A percentile compares a stretch with the other conserved stretches of the same genome.
These are phyloP conservation scores for Iselma pallidipennis DNA, from an alignment of 2,888 invertebrate genomes.

Conservation along the genomic window DNA sequence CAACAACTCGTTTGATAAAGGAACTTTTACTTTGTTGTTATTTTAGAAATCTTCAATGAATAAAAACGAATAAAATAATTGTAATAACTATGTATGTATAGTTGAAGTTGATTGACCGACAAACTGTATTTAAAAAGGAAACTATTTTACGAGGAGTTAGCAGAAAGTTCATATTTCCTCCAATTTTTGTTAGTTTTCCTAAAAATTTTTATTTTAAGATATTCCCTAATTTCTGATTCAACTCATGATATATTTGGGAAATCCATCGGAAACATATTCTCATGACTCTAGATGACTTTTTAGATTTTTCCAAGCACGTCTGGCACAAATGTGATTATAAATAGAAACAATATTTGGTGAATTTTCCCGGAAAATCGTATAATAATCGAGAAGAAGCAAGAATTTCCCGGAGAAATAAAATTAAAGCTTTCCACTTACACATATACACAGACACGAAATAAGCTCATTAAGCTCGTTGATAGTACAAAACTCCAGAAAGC, in stretches of 20 bases:
- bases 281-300: neutral
- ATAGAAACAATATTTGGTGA: no score
- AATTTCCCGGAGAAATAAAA: no score
- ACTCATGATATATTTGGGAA: neutral
- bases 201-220: neutral
- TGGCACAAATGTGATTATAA: no score
- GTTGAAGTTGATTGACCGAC: conserved; percentile 9
- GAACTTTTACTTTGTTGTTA: neutral
- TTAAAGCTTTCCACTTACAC: no score
- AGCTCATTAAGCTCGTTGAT: no score
- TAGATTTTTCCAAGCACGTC: neutral
- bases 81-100: neutral
- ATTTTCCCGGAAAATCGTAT: no score
- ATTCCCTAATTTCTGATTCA: neutral
- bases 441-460: no score
- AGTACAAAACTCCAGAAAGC: no score
- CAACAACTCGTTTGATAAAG: neutral
- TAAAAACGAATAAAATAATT: neutral
- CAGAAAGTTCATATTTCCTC: neutral
- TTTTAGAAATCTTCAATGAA: neutral
- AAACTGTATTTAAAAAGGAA: conserved; percentile 4
- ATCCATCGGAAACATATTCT: no score
- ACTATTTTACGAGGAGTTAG: neutral
- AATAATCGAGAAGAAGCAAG: no score
- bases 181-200: neutral